These are phyloP conservation scores for Helostoma temminkii DNA, from an alignment of 2,797 vertebrate species.

Conservation along the genomic window DNA sequence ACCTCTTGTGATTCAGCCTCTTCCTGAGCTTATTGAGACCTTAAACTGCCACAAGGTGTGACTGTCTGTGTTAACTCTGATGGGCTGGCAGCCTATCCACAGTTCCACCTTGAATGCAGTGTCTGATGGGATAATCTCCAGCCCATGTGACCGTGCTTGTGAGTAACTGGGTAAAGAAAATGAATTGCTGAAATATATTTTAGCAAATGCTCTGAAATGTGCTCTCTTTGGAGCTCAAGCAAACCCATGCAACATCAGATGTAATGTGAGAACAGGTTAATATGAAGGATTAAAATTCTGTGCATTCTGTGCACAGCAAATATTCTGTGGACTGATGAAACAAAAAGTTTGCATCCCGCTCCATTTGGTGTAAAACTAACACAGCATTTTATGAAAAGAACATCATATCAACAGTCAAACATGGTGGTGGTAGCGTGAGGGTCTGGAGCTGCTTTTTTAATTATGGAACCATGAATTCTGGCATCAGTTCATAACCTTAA, in stretches of 20 bases:
- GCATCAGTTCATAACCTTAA: no score
- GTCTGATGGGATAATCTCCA: slow-evolving; percentile 12
- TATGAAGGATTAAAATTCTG: no score
- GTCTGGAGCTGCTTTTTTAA: no score
- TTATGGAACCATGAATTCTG: no score
- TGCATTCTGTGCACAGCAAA: no score
- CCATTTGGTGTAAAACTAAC: no score
- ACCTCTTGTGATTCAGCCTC: background rate
- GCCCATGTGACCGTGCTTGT: background rate
- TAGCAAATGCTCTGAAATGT: background rate
- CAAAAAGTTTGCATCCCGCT: no score
- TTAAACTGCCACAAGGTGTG: slow-evolving; percentile 2
- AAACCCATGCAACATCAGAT: background rate
- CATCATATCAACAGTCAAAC: no score
- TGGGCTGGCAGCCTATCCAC: slow-evolving; percentile 7
- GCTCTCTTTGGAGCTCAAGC: background rate
- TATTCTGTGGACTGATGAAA: no score
- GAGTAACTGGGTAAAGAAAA: slow-evolving; percentile 7
- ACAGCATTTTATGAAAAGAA: no score
- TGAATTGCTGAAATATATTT: background rate
- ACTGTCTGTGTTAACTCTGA: slow-evolving; percentile 3
- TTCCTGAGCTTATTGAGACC: slow-evolving; percentile 3
- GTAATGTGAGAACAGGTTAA: background rate
- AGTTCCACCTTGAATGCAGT: slow-evolving; percentile 6
- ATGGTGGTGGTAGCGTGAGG: no score